phyloP scores from a whole-genome alignment of 1,140 invertebrate genomes.

The Trachelipus rathkii region DNA sequence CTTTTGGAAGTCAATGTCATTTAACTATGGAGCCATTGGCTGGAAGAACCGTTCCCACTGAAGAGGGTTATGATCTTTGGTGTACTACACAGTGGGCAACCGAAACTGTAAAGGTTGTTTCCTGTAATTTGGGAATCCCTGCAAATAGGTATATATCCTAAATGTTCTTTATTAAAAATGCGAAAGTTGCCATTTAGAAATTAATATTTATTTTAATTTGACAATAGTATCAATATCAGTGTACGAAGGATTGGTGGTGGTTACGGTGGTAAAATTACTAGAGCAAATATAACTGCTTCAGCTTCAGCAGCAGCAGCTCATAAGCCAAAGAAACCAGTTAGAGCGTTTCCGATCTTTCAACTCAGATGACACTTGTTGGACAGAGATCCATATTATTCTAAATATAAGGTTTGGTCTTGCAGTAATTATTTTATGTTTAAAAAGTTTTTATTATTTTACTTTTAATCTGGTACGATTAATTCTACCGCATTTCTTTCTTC shows the following conservation, averaged over 20 bases:
- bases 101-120: conserved; percentile 58
- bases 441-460: not conserved
- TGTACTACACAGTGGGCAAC: conserved; percentile 61
- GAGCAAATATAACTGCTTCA: conserved; percentile 42
- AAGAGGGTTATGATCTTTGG: conserved; percentile 51
- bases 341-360: conserved; percentile 46
- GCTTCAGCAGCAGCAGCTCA: conserved; percentile 44
- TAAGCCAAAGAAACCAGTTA: conserved; percentile 35
- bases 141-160: conserved; percentile 50
- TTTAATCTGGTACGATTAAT: not conserved
- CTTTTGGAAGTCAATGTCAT: conserved; percentile 52
- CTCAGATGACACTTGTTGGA: conserved; percentile 62
- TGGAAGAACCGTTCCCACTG: conserved; percentile 48
- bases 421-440: not conserved
- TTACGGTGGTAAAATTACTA: conserved; percentile 50
- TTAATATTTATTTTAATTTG: not conserved
- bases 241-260: conserved; percentile 50
- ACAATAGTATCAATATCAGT: conserved; percentile 29
- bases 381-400: conserved; percentile 57
- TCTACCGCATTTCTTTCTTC: not conserved
- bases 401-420: conserved; percentile 59
- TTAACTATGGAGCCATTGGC: conserved; percentile 53
- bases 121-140: conserved; percentile 56
- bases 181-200: too few relatives aligned
- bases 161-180: too few relatives aligned